A percentile compares a stretch with the other conserved stretches of the same genome.
phyloP scores from a whole-genome alignment of 2,797 vertebrate genomes.

The Loriculus beryllinus region DNA sequence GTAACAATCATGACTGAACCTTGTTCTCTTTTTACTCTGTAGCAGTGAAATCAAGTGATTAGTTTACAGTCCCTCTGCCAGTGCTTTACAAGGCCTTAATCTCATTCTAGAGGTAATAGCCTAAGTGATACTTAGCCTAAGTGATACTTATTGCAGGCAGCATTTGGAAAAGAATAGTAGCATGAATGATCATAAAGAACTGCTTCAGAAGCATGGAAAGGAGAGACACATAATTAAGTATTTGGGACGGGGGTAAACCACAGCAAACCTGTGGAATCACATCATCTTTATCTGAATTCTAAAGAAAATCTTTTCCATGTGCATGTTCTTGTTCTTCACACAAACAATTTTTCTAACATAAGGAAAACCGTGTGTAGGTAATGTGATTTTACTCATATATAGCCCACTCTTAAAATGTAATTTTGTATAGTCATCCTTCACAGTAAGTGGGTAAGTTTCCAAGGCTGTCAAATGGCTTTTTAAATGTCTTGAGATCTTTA shows the following conservation, averaged over 20 bases:
- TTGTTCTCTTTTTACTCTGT: not conserved
- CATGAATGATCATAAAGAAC: not conserved
- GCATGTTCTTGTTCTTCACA: not conserved
- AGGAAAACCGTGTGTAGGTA: not conserved
- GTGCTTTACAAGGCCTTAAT: not conserved
- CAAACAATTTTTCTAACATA: not conserved
- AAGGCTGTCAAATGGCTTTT: not conserved
- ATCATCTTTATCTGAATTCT: not conserved
- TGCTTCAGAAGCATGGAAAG: not conserved
- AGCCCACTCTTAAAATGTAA: not conserved
- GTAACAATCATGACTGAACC: not conserved
- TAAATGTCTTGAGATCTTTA: not conserved
- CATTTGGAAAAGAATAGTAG: not conserved
- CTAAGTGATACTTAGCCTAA: not conserved
- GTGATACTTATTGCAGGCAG: not conserved
- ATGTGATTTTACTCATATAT: not conserved
- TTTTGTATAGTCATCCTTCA: not conserved
- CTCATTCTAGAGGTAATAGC: not conserved
- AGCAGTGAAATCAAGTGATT: not conserved
- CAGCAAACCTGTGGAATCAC: not conserved
- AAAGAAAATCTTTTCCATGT: not conserved
- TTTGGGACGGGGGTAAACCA: not conserved
- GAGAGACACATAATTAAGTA: not conserved
- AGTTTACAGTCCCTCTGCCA: not conserved
- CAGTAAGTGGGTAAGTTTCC: not conserved